Evolutionary conservation across 2,797 vertebrate genomes (phyloP).

Genomic region (Trematomus bernacchii): DNA sequence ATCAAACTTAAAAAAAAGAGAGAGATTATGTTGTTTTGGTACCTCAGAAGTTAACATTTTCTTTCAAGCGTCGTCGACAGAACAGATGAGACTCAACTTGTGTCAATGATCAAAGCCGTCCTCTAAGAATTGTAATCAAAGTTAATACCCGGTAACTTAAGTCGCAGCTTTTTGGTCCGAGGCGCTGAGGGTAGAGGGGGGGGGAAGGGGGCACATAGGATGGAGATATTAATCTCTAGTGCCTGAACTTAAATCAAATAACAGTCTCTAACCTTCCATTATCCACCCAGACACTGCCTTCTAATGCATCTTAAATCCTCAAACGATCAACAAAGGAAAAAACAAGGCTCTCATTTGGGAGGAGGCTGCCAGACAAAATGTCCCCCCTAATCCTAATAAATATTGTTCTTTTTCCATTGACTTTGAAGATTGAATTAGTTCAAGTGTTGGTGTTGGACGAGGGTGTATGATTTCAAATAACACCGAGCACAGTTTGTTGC

Average conservation of each 20-base stretch:
- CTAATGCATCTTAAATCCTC: conserved; percentile 89
- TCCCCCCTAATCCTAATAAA: conserved; percentile 89
- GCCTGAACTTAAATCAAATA: conserved; percentile 90
- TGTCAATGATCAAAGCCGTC: conserved; percentile 73
- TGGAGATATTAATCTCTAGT: conserved; percentile 88
- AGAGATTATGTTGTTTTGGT: conserved; percentile 22
- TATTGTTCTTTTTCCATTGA: conserved; percentile 90
- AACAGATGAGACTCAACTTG: conserved; percentile 51
- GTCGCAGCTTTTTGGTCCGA: conserved; percentile 72
- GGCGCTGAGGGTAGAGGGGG: conserved; percentile 56
- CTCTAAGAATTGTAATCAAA: conserved; percentile 75
- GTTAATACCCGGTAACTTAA: conserved; percentile 77
- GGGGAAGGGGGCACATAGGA: conserved; percentile 64
- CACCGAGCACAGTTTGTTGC: conserved; percentile 86
- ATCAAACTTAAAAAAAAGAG: conserved; percentile 10
- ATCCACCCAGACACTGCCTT: conserved; percentile 86
- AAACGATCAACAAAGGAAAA: conserved; percentile 89
- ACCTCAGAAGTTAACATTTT: conserved; percentile 45
- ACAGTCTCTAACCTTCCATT: conserved; percentile 89
- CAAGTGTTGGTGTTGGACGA: conserved; percentile 88
- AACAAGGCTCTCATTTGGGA: conserved; percentile 86
- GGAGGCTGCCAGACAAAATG: conserved; percentile 88
- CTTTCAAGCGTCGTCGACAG: conserved; percentile 38
- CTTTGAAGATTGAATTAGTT: conserved; percentile 91
- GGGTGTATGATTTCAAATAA: conserved; percentile 91